Evolutionary conservation across 2,113 vertebrate genomes (phyloP).

Genomic region (Upupa epops): DNA sequence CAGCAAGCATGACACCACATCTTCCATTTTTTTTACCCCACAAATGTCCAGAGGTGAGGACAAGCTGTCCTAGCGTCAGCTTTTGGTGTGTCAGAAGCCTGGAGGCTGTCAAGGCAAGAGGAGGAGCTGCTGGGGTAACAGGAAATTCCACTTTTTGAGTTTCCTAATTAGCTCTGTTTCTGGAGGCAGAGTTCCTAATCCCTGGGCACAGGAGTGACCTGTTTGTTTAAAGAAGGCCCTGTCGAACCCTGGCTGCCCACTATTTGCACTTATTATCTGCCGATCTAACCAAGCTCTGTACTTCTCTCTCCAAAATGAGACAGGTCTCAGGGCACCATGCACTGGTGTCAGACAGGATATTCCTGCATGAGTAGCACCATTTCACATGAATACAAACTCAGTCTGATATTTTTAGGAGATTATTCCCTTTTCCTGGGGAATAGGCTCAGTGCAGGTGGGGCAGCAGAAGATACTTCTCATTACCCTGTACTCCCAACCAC

Average conservation of each 20-base stretch:
- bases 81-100: background rate
- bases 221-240: background rate
- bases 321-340: too few relatives aligned
- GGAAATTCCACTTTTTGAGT: slow-evolving; percentile 22
- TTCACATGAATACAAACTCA: background rate
- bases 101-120: background rate
- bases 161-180: background rate
- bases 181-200: background rate
- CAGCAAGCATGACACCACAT: background rate
- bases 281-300: background rate
- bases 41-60: background rate
- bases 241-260: background rate
- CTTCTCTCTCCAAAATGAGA: background rate
- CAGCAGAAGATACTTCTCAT: background rate
- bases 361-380: rapidly evolving
- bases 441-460: background rate
- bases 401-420: background rate
- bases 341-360: background rate
- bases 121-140: background rate
- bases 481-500: too few relatives aligned
- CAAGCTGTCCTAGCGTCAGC: background rate
- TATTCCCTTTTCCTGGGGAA: background rate
- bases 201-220: background rate
- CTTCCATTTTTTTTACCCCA: background rate
- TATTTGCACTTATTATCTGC: background rate